Evolutionary conservation across 2,888 invertebrate genomes (phyloP).

Genomic region (Leptarthrus brevirostris): DNA sequence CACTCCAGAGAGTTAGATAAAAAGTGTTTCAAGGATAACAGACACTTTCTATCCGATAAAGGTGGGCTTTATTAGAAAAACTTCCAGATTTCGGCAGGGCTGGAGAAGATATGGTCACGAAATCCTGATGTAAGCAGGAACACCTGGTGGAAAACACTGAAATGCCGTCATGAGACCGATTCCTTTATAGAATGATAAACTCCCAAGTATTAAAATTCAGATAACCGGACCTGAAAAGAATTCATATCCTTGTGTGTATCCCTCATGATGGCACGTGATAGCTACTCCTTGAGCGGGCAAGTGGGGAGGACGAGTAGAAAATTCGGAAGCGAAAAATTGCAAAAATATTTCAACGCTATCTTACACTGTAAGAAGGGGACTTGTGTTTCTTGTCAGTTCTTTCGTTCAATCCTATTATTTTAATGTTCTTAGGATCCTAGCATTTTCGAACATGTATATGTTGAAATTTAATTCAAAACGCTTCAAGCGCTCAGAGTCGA

Average conservation of each 20-base stretch:
- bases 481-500: too few relatives aligned
- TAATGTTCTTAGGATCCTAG: slow-evolving; percentile 7
- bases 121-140: background rate
- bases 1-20: background rate
- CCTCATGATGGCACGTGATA: slow-evolving; percentile 25
- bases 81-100: slow-evolving; percentile 24
- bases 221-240: slow-evolving; percentile 30
- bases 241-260: slow-evolving; percentile 17
- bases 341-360: background rate
- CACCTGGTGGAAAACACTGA: slow-evolving; percentile 10
- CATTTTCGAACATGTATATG: background rate
- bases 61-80: slow-evolving; percentile 40
- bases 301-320: background rate
- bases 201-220: slow-evolving; percentile 43
- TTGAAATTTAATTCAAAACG: too few relatives aligned
- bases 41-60: slow-evolving; percentile 40
- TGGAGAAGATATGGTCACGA: background rate
- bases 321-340: slow-evolving; percentile 5
- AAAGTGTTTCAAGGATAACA: slow-evolving; percentile 33
- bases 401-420: slow-evolving; percentile 8
- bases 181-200: slow-evolving; percentile 32
- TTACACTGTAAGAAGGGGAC: background rate
- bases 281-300: background rate
- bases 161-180: background rate
- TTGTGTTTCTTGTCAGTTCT: background rate